phyloP scores from a whole-genome alignment of 2,113 vertebrate species.

The Probosciger aterrimus region DNA sequence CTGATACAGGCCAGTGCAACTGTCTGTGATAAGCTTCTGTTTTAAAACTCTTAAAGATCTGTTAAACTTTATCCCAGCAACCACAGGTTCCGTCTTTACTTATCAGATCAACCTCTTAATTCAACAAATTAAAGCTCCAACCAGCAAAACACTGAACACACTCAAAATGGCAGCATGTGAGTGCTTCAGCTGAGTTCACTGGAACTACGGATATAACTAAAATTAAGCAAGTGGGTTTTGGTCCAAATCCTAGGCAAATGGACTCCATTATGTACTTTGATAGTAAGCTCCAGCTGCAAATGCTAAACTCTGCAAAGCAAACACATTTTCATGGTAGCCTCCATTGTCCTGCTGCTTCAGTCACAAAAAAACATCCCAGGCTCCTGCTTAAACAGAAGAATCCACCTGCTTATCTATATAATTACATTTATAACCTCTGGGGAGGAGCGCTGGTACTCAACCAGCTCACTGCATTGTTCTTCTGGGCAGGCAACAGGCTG shows the following conservation, averaged over 20 bases:
- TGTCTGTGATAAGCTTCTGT: neutral
- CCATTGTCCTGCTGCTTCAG: neutral
- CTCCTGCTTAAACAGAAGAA: neutral
- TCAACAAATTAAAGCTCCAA: neutral
- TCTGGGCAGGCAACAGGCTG: neutral
- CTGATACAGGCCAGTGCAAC: neutral
- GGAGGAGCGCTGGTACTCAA: neutral
- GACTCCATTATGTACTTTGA: neutral
- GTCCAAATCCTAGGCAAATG: neutral
- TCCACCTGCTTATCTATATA: neutral
- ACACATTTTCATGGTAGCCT: neutral
- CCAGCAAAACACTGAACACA: neutral
- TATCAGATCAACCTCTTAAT: neutral
- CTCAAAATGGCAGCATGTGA: fast-evolving
- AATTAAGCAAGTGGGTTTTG: neutral
- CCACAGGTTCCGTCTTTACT: neutral
- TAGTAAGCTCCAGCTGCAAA: neutral
- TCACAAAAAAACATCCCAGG: neutral
- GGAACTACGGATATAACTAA: neutral
- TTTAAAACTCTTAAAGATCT: neutral
- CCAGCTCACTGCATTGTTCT: neutral
- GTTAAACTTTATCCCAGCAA: neutral
- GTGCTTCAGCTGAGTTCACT: neutral
- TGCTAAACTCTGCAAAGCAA: neutral
- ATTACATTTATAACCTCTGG: neutral